A percentile compares a stretch with the other conserved stretches of the same genome.
Evolutionary conservation across 2,113 vertebrate genomes (phyloP).

Genomic region (Python bivittatus): DNA sequence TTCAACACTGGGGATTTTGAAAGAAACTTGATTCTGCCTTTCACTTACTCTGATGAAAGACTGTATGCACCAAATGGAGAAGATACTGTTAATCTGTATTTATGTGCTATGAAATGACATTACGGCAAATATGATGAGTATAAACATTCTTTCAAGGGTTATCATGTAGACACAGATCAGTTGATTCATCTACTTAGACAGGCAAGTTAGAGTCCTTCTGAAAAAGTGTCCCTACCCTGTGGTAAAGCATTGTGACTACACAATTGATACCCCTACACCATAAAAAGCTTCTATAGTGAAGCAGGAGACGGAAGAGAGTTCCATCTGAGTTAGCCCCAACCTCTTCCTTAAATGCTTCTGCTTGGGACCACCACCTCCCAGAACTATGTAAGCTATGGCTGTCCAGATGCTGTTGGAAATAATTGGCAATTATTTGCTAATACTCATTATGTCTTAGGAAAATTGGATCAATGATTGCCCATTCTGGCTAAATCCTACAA

Average conservation of each 20-base stretch:
- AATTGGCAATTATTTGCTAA: not conserved
- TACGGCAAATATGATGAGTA: not conserved
- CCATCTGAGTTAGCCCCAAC: not conserved
- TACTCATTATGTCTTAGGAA: not conserved
- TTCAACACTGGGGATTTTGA: not conserved
- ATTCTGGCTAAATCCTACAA: too few relatives aligned
- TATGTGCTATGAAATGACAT: not conserved
- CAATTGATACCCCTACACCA: not conserved
- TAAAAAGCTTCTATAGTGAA: not conserved
- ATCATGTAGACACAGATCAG: not conserved
- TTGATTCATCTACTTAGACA: not conserved
- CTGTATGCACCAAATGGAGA: not conserved
- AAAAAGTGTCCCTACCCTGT: not conserved
- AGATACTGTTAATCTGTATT: not conserved
- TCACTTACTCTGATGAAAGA: not conserved
- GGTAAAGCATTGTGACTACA: not conserved
- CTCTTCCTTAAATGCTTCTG: not conserved
- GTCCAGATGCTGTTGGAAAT: not conserved
- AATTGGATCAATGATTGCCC: too few relatives aligned
- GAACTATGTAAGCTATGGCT: not conserved
- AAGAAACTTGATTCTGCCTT: not conserved
- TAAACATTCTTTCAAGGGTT: not conserved
- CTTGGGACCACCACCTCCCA: not conserved
- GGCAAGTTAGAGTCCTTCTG: not conserved
- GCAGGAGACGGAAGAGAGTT: not conserved